A percentile compares a stretch with the other conserved stretches of the same genome.
Evolutionary conservation across 1,140 invertebrate genomes (phyloP).

Genomic region (Neodiprion fabricii): DNA sequence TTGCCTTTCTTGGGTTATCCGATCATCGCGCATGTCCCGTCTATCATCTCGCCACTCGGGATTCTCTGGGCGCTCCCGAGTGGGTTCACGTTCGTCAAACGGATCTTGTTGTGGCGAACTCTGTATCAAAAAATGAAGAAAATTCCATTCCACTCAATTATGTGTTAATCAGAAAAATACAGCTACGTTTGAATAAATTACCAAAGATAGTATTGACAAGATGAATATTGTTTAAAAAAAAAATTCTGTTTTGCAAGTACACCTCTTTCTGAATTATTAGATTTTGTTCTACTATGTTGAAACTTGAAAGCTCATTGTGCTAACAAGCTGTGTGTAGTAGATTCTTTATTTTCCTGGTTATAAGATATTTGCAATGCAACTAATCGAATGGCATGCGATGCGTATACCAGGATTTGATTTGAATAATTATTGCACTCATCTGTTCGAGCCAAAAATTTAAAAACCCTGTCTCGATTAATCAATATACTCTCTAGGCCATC

Average conservation of each 20-base stretch:
- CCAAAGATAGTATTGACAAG: too few relatives aligned
- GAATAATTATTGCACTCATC: too few relatives aligned
- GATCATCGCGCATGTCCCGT: constrained; percentile 22
- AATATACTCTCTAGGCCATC: too few relatives aligned
- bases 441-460: too few relatives aligned
- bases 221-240: too few relatives aligned
- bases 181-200: too few relatives aligned
- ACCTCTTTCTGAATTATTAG: constrained; percentile 6
- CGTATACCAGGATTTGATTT: background rate
- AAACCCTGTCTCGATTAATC: background rate
- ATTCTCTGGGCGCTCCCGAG: constrained; percentile 40
- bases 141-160: too few relatives aligned
- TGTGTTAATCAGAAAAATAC: too few relatives aligned
- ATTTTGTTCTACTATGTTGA: constrained; percentile 16
- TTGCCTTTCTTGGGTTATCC: constrained; percentile 14
- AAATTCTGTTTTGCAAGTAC: background rate
- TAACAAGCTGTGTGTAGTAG: constrained; percentile 13
- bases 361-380: constrained; percentile 1
- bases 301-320: background rate
- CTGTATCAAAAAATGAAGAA: constrained; percentile 23
- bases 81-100: constrained; percentile 57
- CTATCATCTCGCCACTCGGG: constrained; percentile 50
- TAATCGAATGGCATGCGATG: background rate
- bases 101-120: constrained; percentile 53
- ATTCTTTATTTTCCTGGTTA: constrained; percentile 1